Conservation (phyloP, 2,113 vertebrate species). For the Pluvialis apricaria region DNA sequence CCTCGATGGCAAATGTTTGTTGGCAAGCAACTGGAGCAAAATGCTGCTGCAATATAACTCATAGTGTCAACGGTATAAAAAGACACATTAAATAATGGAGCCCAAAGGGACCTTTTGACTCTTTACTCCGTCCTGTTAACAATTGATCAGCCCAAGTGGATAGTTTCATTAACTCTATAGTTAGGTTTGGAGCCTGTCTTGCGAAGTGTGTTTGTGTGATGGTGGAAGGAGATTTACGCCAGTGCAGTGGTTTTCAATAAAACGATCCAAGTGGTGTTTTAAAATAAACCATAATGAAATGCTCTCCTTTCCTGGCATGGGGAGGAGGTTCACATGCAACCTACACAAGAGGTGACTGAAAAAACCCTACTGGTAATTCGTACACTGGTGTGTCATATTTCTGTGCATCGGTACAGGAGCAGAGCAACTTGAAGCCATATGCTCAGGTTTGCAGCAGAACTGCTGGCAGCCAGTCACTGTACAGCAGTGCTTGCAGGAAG, state of each 20-base stretch:
- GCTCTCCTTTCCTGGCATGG: background rate
- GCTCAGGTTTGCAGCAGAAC: constrained; percentile 44
- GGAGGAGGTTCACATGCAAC: background rate
- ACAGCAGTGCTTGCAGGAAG: background rate
- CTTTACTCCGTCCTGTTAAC: constrained; percentile 2
- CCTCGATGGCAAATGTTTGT: constrained; percentile 55
- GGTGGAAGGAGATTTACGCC: background rate
- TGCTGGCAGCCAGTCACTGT: background rate
- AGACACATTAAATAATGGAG: constrained; percentile 22
- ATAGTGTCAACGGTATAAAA: background rate
- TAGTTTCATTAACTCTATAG: constrained; percentile 15
- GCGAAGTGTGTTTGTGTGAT: background rate
- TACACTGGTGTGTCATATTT: constrained; percentile 14
- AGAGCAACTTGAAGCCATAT: constrained; percentile 37
- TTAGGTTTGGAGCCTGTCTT: background rate
- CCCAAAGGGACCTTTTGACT: constrained; percentile 27
- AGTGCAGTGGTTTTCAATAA: constrained; percentile 17
- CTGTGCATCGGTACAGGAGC: background rate
- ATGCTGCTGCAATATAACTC: constrained; percentile 11
- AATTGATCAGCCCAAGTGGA: background rate
- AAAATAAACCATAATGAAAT: constrained; percentile 22
- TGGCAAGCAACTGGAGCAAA: constrained; percentile 51
- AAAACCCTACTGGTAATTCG: background rate
- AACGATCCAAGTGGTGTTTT: constrained; percentile 12
- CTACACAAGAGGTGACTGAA: background rate